phyloP scores from a whole-genome alignment of 2,113 vertebrate genomes.

The Hiodon tergisus region DNA sequence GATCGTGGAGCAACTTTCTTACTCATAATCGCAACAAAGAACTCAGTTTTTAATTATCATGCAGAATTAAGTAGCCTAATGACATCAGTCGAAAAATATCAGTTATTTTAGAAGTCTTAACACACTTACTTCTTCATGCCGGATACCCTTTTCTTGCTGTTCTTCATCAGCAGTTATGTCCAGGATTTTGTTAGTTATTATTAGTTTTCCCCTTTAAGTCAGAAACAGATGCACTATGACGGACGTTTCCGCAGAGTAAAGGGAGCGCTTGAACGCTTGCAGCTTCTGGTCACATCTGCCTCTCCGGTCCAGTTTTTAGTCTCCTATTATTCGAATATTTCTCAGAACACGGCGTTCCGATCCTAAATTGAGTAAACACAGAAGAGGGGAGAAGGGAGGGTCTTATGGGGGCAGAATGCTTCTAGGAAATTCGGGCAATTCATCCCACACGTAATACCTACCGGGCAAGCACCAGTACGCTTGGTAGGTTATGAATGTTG shows the following conservation, averaged over 20 bases:
- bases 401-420: conserved; percentile 14
- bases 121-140: conserved; percentile 33
- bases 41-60: too few relatives aligned
- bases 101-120: background rate
- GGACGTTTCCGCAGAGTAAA: conserved; percentile 14
- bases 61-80: background rate
- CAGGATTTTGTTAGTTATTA: conserved; percentile 12
- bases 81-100: background rate
- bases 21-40: background rate
- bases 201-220: background rate
- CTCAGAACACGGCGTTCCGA: conserved; percentile 24
- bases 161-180: conserved; percentile 31
- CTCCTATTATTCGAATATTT: conserved; percentile 24
- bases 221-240: conserved; percentile 3
- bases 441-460: background rate
- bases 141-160: conserved; percentile 21
- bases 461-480: background rate
- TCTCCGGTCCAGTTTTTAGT: conserved; percentile 26
- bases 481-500: background rate
- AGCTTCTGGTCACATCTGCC: conserved; percentile 18
- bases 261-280: conserved; percentile 6
- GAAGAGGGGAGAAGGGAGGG: conserved; percentile 27
- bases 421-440: conserved; percentile 20
- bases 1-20: background rate
- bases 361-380: conserved; percentile 29